Evolutionary conservation across 2,113 vertebrate species (phyloP).

Genomic region (Hymenochirus boettgeri): DNA sequence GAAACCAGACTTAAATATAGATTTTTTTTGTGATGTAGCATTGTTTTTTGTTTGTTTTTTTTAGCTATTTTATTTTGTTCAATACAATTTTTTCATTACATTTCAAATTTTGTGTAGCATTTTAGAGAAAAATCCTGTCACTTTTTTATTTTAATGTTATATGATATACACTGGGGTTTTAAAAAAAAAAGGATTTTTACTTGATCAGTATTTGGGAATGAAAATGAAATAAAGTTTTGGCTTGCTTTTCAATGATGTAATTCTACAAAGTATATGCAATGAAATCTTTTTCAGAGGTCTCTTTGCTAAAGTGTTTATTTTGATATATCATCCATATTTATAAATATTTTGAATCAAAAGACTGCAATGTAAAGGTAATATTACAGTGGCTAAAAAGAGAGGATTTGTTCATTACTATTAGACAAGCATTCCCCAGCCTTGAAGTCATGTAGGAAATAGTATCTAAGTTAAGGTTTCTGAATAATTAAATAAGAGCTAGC

Average conservation of each 20-base stretch:
- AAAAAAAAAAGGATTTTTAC: slow-evolving; percentile 14
- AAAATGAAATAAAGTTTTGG: slow-evolving; percentile 19
- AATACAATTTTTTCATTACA: slow-evolving; percentile 16
- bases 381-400: not conserved
- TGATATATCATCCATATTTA: slow-evolving; percentile 6
- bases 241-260: slow-evolving; percentile 33
- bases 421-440: slow-evolving; percentile 14
- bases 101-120: slow-evolving; percentile 18
- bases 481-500: slow-evolving; percentile 19
- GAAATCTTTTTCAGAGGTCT: not conserved
- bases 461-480: slow-evolving; percentile 12
- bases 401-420: not conserved
- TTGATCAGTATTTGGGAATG: slow-evolving; percentile 17
- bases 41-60: no score
- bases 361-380: not conserved
- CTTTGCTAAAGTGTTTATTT: not conserved
- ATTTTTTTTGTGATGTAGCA: slow-evolving; percentile 71
- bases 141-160: slow-evolving; percentile 24
- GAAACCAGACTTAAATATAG: slow-evolving; percentile 45
- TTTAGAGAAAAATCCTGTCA: slow-evolving; percentile 19
- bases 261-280: slow-evolving; percentile 34
- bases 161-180: not conserved
- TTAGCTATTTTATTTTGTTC: no score
- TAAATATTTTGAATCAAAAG: not conserved
- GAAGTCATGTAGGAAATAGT: slow-evolving; percentile 10